phyloP scores from a whole-genome alignment of 2,113 vertebrate species.

The Epinephelus cyanopodus region DNA sequence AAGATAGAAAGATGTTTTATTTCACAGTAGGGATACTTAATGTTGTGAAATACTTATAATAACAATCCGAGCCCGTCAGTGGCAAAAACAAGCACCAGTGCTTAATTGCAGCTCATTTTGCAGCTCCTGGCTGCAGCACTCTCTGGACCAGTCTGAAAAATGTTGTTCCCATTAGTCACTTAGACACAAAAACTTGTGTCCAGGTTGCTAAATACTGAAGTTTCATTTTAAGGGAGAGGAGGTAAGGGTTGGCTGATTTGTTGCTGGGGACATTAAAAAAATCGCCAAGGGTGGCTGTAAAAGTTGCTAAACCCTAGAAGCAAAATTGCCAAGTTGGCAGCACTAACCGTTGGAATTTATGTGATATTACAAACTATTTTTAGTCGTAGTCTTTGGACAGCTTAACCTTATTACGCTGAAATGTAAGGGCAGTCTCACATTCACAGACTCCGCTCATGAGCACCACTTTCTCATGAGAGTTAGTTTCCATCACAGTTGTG shows the following conservation, averaged over 20 bases:
- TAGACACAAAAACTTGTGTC: too few relatives aligned
- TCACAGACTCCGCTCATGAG: conserved; percentile 3
- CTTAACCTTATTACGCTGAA: background rate
- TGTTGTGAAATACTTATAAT: too few relatives aligned
- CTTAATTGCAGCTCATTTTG: too few relatives aligned
- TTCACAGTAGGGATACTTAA: too few relatives aligned
- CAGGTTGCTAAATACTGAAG: too few relatives aligned
- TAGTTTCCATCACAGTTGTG: background rate
- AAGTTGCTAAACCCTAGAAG: background rate
- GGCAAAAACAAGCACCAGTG: too few relatives aligned
- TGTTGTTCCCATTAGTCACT: too few relatives aligned
- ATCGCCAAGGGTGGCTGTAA: background rate
- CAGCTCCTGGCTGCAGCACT: too few relatives aligned
- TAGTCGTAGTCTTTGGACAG: background rate
- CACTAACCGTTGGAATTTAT: background rate
- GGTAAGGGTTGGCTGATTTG: background rate
- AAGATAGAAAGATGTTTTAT: too few relatives aligned
- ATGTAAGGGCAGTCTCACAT: background rate
- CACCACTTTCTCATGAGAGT: background rate
- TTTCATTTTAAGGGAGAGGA: background rate
- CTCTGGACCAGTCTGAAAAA: too few relatives aligned
- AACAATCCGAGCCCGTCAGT: too few relatives aligned
- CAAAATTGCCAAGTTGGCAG: background rate
- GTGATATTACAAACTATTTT: background rate
- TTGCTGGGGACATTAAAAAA: background rate